Percentiles rank a stretch among this genome's conserved stretches.
phyloP scores from a whole-genome alignment of 2,113 vertebrate genomes.

The Pygoscelis antarcticus region DNA sequence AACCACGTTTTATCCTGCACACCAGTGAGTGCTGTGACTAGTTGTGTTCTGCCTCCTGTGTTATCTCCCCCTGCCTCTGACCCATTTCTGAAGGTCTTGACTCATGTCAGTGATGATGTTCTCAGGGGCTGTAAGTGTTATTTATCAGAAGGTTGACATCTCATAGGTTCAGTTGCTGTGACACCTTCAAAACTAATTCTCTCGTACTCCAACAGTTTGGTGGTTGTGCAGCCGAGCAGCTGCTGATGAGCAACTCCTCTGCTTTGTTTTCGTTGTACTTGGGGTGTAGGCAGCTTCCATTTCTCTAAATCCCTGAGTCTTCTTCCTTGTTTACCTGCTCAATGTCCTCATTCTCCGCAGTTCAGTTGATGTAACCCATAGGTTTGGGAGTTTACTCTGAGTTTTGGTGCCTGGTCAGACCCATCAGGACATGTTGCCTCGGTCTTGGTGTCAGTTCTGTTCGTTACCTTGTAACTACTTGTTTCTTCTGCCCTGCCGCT shows the following conservation, averaged over 20 bases:
- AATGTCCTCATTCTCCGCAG: not conserved
- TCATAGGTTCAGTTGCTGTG: not conserved
- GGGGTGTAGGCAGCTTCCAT: not conserved
- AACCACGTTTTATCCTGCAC: not conserved
- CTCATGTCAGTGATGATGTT: not conserved
- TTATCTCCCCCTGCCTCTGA: not conserved
- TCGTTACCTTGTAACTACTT: not conserved
- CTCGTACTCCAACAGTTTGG: rapidly evolving
- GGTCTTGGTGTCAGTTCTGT: not conserved
- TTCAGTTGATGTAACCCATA: not conserved
- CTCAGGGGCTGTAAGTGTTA: not conserved
- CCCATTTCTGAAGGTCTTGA: not conserved
- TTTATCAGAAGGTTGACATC: not conserved
- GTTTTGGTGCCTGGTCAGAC: not conserved
- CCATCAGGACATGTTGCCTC: not conserved
- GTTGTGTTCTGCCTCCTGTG: not conserved
- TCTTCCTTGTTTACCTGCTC: slow-evolving; percentile 12
- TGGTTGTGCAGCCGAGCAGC: not conserved
- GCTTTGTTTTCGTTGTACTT: not conserved
- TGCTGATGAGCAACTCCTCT: not conserved
- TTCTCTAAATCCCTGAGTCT: not conserved
- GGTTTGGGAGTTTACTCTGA: not conserved
- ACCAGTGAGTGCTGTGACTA: rapidly evolving
- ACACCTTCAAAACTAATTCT: not conserved
- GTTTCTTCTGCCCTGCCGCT: not conserved